Conservation (phyloP, 2,888 invertebrate species). For the Eupithecia inturbata region DNA sequence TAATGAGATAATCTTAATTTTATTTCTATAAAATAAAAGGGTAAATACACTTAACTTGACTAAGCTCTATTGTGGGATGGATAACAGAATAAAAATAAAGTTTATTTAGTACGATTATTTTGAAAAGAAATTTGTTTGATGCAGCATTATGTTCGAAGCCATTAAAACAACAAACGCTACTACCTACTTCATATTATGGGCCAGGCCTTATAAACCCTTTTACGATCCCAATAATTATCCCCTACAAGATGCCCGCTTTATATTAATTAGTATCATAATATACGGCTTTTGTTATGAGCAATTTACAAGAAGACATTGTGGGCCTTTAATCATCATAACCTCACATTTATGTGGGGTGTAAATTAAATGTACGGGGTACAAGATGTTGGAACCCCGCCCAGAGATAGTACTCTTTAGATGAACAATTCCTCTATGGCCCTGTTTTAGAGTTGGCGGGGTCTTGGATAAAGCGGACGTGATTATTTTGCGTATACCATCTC, state of each 20-base stretch:
- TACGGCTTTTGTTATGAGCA: constrained; percentile 56
- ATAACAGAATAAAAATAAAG: not conserved
- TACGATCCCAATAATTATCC: constrained; percentile 51
- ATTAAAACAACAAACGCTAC: constrained; percentile 1
- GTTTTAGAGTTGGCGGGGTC: not conserved
- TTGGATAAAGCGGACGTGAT: constrained; percentile 5
- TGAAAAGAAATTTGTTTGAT: not conserved
- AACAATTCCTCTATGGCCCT: constrained; percentile 27
- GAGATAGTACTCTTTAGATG: constrained; percentile 58
- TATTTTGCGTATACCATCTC: not conserved
- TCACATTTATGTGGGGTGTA: constrained; percentile 69
- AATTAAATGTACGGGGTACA: constrained; percentile 72
- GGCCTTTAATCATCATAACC: constrained; percentile 64
- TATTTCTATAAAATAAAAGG: too few relatives aligned
- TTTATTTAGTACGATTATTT: not conserved
- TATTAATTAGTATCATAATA: constrained; percentile 63
- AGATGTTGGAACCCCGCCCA: constrained; percentile 77
- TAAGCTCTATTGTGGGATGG: not conserved
- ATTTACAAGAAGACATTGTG: constrained; percentile 59
- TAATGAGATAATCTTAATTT: not conserved
- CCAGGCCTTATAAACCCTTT: constrained; percentile 30
- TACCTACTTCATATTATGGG: constrained; percentile 16
- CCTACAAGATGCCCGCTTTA: constrained; percentile 50
- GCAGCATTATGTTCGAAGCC: not conserved
- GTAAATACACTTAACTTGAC: too few relatives aligned